Base-by-base conservation (phyloP, 2,888 invertebrate genomes). In the Prosopocoilus inquinatus region DNA sequence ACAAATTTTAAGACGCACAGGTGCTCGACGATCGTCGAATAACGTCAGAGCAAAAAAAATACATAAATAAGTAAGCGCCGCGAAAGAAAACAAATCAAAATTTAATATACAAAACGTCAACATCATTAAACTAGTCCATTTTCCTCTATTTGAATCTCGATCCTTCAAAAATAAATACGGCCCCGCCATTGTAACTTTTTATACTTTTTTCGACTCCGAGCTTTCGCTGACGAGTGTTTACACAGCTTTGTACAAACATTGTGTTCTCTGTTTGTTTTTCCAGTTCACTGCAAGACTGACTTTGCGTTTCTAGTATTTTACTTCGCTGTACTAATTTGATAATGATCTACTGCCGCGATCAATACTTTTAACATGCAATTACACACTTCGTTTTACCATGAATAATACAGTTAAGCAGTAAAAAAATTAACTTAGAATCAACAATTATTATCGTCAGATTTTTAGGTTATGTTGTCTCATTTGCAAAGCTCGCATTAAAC, bases 221-320 rank as follows among this genome's bases (percentile, higher is more conserved):
- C 35, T 38, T 36, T 35, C 12, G 71, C 69, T 71, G 73, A 73
- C 73, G 69, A 72, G 71, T 71, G 71, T 72, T 73, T 72, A 65
- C 68, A 65, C 63, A 67, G 66, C 68, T 68, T 64, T 67, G 68
- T 63, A 68, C 69, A 74, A 74, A 73, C 71, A 72, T 64, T 69
- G 71, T 68, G 69, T 68, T 66, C 69, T 63, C 63, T 70, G 71
- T 72, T 73, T 72, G 66, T 70, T 72, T 71, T 73, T 72, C 71
- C 72, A 65, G 70, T 69, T 65, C 71, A 65, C 60, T 68, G 67
- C 67, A 69, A 66, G 68, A 67, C 68, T 68, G 69, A 70, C 70
- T 70, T 41, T 41, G 33, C 33, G 20, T 46, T 46, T 32, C 46
- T 46, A 41, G 41, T 41, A 41, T 41, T 41, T 41, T 41, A 41